Evolutionary conservation across 2,888 invertebrate species (phyloP), one percentile per base, ranked within the genome.

Genomic region (Leptopilina drosophilae): DNA sequence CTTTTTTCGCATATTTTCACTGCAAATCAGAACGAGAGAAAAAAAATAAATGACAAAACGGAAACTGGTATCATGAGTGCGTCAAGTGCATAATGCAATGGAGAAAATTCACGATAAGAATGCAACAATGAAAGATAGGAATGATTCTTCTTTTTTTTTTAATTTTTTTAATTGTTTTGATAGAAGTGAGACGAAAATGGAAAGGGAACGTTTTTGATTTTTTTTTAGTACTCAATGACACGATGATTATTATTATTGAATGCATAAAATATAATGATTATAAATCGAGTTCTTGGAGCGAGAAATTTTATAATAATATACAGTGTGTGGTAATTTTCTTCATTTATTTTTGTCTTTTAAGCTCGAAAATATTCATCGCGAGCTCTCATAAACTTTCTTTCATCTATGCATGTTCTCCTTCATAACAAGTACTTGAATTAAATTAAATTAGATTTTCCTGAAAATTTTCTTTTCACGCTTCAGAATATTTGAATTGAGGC

Each of bases 391-490:
- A 62, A 62, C 62, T 62, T 62, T 62, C 62, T 62, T 62, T 62
- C 62, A 20, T 62, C 8, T 62, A 15, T 62, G 62, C 62, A 62
- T 62, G 62, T 62, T 62, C 62, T 59, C 7, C 59, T 20, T 20
- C 62, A 20, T 62, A 62, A 62, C 62, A 62, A 62, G 62, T n/a
- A 62, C 62, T 20, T 62, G 59, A 62, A 20, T 15, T 62, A 20
- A 15, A 33, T 53, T 53, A 26, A 69, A 33, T 69, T 8, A 53
- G 14, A 69, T 49, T 69, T 69, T 53, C n/a, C 11, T 53, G 2
- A 26, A 20, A 69, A 69, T 53, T 49, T 49, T 49, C 49, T 14
- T 62, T 62, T 62, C 62, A 62, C 62, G 62, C 62, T 62, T 62
- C 62, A 62, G 20, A 62, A 62, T 62, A 62, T 62, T 62, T 62